Evolutionary conservation across 2,113 vertebrate genomes (phyloP).

Genomic region (Carassius auratus): DNA sequence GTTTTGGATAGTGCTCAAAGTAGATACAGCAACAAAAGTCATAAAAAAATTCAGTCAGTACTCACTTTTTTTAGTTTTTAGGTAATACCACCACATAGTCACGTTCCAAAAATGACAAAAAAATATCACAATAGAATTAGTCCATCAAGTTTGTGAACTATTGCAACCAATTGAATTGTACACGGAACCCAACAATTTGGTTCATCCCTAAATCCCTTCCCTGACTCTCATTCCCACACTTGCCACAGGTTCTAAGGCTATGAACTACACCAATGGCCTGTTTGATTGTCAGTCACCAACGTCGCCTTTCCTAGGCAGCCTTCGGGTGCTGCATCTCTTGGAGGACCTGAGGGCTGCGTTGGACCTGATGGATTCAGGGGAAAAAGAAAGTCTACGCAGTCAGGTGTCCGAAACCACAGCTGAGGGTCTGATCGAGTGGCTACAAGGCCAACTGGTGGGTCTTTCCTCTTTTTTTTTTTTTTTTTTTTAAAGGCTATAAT

Average conservation of each 20-base stretch:
- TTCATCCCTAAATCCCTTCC: background rate
- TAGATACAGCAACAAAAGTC: background rate
- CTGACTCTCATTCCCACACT: background rate
- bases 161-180: background rate
- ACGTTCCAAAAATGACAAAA: background rate
- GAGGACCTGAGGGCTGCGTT: conserved; percentile 89
- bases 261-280: conserved; percentile 94
- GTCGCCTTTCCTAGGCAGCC: conserved; percentile 89
- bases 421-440: conserved; percentile 85
- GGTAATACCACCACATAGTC: background rate
- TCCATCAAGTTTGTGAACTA: too few species aligned
- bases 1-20: background rate
- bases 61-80: background rate
- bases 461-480: background rate
- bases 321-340: conserved; percentile 90
- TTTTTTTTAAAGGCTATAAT: too few species aligned
- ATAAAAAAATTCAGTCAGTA: background rate
- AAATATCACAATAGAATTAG: background rate
- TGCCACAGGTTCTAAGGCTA: conserved; percentile 90
- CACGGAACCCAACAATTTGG: background rate
- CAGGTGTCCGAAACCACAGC: conserved; percentile 91
- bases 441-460: conserved; percentile 87
- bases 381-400: conserved; percentile 88
- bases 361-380: conserved; percentile 91
- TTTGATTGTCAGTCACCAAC: conserved; percentile 98